phyloP scores from a whole-genome alignment of 2,797 vertebrate genomes.

The Knipowitschia caucasica region DNA sequence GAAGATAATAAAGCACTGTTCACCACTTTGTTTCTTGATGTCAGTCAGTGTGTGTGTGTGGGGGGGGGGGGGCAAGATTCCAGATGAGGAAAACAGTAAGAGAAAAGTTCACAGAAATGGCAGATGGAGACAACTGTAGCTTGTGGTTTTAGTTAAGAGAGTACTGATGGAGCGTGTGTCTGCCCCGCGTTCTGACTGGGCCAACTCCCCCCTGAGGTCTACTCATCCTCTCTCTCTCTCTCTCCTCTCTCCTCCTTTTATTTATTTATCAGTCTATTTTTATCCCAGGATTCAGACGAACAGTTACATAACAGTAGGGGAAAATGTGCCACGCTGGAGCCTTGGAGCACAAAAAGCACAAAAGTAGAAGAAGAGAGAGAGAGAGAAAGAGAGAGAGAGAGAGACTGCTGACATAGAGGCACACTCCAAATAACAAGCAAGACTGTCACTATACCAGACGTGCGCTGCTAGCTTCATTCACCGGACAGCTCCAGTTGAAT shows the following conservation, averaged over 20 bases:
- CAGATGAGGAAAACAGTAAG: not conserved
- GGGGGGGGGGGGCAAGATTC: not conserved
- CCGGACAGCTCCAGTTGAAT: slow-evolving; percentile 9
- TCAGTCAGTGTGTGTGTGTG: not conserved
- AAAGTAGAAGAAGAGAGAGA: slow-evolving; percentile 7
- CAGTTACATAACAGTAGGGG: slow-evolving; percentile 61
- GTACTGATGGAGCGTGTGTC: slow-evolving; percentile 30
- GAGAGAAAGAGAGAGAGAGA: not conserved
- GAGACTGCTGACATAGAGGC: slow-evolving; percentile 12
- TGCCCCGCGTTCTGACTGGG: slow-evolving; percentile 53
- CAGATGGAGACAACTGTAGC: not conserved
- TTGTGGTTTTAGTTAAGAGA: slow-evolving; percentile 11
- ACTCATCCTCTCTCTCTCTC: slow-evolving; percentile 53
- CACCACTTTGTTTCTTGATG: not conserved
- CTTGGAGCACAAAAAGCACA: slow-evolving; percentile 5
- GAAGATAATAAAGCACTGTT: no score
- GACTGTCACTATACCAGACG: slow-evolving; percentile 10
- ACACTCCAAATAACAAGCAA: slow-evolving; percentile 19
- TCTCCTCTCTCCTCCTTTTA: slow-evolving; percentile 55
- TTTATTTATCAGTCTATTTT: slow-evolving; percentile 75
- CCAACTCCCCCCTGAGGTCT: slow-evolving; percentile 55
- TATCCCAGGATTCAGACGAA: slow-evolving; percentile 63
- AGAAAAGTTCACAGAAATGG: slow-evolving; percentile 8
- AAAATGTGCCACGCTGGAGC: slow-evolving; percentile 46
- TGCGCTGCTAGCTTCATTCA: not conserved